Evolutionary conservation across 1,140 invertebrate genomes (phyloP), one percentile per base, ranked within the genome.

Genomic region (Formica selysi): DNA sequence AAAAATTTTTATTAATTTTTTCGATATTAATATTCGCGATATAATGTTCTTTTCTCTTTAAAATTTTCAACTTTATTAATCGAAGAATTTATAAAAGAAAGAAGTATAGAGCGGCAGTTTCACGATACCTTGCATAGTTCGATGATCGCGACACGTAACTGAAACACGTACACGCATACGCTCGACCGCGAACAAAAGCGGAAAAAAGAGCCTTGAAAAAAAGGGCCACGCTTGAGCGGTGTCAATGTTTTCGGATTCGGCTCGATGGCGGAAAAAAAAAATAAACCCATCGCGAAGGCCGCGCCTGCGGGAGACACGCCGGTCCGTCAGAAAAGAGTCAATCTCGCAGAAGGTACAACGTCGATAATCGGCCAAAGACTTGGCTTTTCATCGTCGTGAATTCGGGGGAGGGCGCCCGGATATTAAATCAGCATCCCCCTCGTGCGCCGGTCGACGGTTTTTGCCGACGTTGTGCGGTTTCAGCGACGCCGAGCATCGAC

Each of bases 351-450:
- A 73, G 59, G 62, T 76, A 76, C 48, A 51, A 51, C 87, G 78
- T 89, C 88, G 88, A 89, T 89, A 86, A 89, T 89, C 85, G 88
- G 85, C 76, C 48, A 89, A 89, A 89, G 85, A 76, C 48, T 26
- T 32, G 41, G 67, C 11, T 51, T 74, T 65, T 86, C 68, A 83
- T 19, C 36, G 67, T 59, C 54, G 38, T 44, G 68, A 41, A 83
- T 62, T 73, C 59, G n/a, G 22, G n/a, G 22, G n/a, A 48, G 13
- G 54, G 26, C 57, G 59, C 32, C 32, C 32, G 13, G 38, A 61
- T 83, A 87, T 83, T 89, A 89, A 76, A 89, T 81, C 88, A 57
- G 41, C 19, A 48, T 88, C 78, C 54, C 76, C 67, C 29, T n/a
- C 26, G 84, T 41, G 29, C 59, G 16, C n/a, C 59, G 54, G 2